Conservation (phyloP, 2,113 vertebrate genomes). For the Carassius carassius region DNA sequence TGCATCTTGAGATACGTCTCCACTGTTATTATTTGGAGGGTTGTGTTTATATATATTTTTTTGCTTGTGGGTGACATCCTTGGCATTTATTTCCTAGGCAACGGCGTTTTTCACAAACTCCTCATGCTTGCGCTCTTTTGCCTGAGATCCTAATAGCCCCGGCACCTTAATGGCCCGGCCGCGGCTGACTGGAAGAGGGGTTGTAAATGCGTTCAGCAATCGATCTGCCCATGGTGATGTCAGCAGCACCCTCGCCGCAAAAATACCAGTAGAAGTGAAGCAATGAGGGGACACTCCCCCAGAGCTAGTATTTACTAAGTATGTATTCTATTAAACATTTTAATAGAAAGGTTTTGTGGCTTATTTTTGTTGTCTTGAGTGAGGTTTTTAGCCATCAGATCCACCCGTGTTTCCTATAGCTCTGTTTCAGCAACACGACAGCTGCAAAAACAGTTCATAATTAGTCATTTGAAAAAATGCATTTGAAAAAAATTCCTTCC, state of each 20-base stretch:
- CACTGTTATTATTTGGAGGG: not conserved
- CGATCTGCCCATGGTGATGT: constrained; percentile 17
- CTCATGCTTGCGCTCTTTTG: constrained; percentile 13
- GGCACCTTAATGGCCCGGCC: constrained; percentile 29
- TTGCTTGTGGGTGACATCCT: not conserved
- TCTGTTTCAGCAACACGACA: not conserved
- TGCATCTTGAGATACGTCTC: constrained; percentile 13
- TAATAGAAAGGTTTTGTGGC: not conserved
- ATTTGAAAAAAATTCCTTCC: too few relatives aligned
- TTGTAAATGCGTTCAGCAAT: constrained; percentile 25
- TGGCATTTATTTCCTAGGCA: constrained; percentile 46
- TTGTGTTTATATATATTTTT: constrained; percentile 14
- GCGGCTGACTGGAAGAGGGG: not conserved
- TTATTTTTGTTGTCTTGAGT: not conserved
- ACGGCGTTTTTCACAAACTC: constrained; percentile 44
- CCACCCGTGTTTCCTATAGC: too few relatives aligned
- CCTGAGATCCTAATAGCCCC: constrained; percentile 20
- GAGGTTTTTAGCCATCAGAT: not conserved
- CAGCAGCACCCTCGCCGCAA: not conserved
- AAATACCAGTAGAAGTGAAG: constrained; percentile 7
- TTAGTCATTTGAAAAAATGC: too few relatives aligned
- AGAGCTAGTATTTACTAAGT: not conserved
- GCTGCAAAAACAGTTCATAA: not conserved
- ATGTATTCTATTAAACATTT: not conserved
- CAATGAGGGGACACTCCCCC: not conserved